Conservation (phyloP, 2,888 invertebrate genomes). For the Epistrophe eligans region DNA sequence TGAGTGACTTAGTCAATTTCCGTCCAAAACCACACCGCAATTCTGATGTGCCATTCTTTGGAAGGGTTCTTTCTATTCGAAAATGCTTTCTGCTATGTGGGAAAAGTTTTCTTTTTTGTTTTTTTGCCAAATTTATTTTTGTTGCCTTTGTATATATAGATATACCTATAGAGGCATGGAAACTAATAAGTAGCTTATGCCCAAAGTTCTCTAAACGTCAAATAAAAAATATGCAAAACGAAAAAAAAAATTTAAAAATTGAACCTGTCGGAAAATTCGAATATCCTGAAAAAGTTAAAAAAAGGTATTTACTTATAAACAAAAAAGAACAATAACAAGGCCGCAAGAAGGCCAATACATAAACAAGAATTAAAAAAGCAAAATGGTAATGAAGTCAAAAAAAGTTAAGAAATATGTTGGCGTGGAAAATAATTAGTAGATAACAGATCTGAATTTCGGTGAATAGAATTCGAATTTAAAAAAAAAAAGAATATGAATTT, state of each 20-base stretch:
- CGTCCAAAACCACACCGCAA: conserved; percentile 45
- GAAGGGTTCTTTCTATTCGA: conserved; percentile 60
- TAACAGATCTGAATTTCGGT: conserved; percentile 7
- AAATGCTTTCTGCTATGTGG: conserved; percentile 25
- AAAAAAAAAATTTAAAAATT: conserved; percentile 43
- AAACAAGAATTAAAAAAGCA: conserved; percentile 5
- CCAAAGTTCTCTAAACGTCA: conserved; percentile 13
- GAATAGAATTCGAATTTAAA: neutral
- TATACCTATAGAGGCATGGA: too few species aligned
- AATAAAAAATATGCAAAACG: neutral
- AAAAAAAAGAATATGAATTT: neutral
- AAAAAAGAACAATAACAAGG: neutral
- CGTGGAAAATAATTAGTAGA: conserved; percentile 32
- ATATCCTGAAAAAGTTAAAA: conserved; percentile 49
- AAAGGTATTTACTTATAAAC: too few species aligned
- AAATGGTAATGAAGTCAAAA: conserved; percentile 39
- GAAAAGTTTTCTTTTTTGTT: conserved; percentile 25
- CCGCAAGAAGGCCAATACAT: neutral
- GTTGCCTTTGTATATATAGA: too few species aligned
- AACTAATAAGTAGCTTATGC: conserved; percentile 50
- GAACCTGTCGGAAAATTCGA: conserved; percentile 69
- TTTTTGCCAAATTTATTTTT: neutral
- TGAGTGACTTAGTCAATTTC: conserved; percentile 73
- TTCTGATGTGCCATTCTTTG: conserved; percentile 38
- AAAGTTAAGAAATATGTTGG: conserved; percentile 37